phyloP scores from a whole-genome alignment of 2,888 invertebrate species.

The Tolmerus cingulatus region DNA sequence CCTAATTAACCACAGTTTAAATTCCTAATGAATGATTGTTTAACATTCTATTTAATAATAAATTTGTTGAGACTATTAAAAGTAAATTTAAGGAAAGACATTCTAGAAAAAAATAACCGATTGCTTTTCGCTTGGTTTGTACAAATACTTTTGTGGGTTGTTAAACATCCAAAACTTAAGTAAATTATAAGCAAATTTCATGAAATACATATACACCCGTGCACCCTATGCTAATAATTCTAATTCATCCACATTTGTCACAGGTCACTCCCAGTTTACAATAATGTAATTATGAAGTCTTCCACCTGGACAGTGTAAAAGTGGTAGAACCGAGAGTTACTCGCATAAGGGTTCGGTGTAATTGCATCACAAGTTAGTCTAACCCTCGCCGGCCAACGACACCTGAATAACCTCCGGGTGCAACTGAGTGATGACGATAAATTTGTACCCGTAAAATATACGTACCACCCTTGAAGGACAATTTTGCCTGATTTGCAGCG shows the following conservation, averaged over 20 bases:
- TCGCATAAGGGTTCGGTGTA: neutral
- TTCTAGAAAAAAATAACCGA: no score
- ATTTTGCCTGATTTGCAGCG: slow-evolving; percentile 19
- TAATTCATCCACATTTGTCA: neutral
- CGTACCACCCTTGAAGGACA: slow-evolving; percentile 3
- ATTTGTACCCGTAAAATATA: neutral
- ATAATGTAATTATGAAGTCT: neutral
- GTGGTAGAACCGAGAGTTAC: neutral
- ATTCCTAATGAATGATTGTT: no score
- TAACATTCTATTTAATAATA: no score
- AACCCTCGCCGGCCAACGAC: neutral
- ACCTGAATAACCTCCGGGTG: slow-evolving; percentile 18
- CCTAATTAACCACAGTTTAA: no score
- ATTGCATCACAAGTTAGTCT: slow-evolving; percentile 5
- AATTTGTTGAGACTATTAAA: no score
- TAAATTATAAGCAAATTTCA: neutral
- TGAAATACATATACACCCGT: neutral
- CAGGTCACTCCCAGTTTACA: neutral
- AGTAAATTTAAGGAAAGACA: no score
- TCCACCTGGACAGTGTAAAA: neutral
- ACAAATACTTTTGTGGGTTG: no score
- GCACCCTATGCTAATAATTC: neutral
- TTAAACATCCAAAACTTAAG: no score
- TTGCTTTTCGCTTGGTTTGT: no score
- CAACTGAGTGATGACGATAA: slow-evolving; percentile 25